These are phyloP conservation scores for Muntiacus muntjak DNA, from an alignment of 2,113 vertebrate genomes.

Conservation along the genomic window DNA sequence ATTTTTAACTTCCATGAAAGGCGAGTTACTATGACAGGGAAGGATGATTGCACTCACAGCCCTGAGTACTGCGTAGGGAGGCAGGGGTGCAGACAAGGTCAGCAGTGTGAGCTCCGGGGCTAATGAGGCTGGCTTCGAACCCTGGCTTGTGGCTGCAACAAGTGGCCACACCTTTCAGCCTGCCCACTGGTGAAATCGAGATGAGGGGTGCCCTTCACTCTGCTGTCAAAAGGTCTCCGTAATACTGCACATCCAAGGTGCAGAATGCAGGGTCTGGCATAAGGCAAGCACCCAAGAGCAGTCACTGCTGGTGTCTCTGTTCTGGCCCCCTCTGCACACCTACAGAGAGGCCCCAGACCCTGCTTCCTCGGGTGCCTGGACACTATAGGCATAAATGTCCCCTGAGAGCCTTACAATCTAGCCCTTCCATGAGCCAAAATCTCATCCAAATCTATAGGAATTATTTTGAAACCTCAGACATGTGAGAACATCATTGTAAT, in stretches of 20 bases:
- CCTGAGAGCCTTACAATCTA: neutral
- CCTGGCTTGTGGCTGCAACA: neutral
- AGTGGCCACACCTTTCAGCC: neutral
- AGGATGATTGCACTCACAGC: neutral
- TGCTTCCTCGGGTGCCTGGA: neutral
- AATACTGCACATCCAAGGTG: accelerated
- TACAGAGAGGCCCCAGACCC: neutral
- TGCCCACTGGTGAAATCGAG: neutral
- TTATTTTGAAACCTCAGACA: neutral
- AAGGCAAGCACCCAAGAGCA: no score
- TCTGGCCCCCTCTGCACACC: neutral
- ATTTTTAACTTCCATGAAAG: neutral
- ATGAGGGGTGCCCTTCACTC: neutral
- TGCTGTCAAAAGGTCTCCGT: neutral
- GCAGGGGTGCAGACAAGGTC: neutral
- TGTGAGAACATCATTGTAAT: neutral
- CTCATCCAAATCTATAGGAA: neutral
- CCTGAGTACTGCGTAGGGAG: neutral
- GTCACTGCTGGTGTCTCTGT: accelerated
- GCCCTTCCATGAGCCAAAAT: neutral
- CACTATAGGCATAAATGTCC: neutral
- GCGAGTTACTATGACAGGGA: neutral
- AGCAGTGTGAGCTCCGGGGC: neutral
- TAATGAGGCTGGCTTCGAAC: neutral
- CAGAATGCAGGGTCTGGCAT: no score